Evolutionary conservation across 1,140 invertebrate species (phyloP), one percentile per base, ranked within the genome.

Genomic region (Metopolophium dirhodum): DNA sequence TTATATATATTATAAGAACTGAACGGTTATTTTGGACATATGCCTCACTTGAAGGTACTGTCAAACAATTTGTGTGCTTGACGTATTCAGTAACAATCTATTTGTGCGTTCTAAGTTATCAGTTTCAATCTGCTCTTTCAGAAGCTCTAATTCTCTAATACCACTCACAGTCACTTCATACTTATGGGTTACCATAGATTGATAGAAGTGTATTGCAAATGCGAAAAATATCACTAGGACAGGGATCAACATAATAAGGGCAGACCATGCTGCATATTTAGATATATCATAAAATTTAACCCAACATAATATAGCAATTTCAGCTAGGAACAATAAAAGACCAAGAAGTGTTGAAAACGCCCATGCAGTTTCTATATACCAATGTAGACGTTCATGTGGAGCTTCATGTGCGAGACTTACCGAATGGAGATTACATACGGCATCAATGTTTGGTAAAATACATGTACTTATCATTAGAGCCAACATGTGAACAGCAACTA

Each of bases 391-490:
- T 95, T 98, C 98, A 95, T 98, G 98, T 0, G 98, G 98, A 20
- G 97, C 98, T 95, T 98, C 98, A 94, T 98, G 97, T 0, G 98
- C 98, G 8, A 98, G 95, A 85, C 97, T 97, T 94, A 98, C 98
- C 94, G 97, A 97, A 95, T 98, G 97, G 37, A 98, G 96, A 95
- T 98, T 98, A 94, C 98, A 98, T 2, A 98, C 97, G 0, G 98
- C 98, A 95, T 99, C 98, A 87, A 99, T 98, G 95, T 99, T 98
- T 35, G 98, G 99, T 92, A 99, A 96, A 94, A 99, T 99, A 95
- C 99, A 99, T 0, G 99, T 99, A 94, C 98, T 99, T 94, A 99
- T 99, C 99, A 99, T 99, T 7, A 99, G 96, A 0, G 99, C 99
- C 89, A 99, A 95, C 97, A 99, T 98, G 95, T 99, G 99, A 6